phyloP scores from a whole-genome alignment of 2,888 invertebrate genomes.

The Sipha maydis region DNA sequence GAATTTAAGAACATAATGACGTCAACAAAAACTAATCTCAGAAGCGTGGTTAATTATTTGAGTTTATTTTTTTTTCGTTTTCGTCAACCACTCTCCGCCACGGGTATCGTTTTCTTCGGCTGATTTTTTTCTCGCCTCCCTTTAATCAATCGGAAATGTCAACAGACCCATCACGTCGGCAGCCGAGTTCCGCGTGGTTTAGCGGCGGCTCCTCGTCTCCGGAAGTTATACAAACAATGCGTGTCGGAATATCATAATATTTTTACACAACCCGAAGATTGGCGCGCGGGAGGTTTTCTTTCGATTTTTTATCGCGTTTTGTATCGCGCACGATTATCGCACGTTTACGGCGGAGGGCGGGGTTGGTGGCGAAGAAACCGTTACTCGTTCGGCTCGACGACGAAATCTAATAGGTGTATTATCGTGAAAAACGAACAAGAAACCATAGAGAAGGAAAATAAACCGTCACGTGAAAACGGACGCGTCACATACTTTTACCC shows the following conservation, averaged over 20 bases:
- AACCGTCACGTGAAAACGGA: background rate
- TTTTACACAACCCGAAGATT: background rate
- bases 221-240: constrained; percentile 48
- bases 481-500: constrained; percentile 79
- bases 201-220: constrained; percentile 3
- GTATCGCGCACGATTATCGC: background rate
- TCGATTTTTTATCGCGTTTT: background rate
- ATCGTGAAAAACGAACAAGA: background rate
- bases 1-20: constrained; percentile 32
- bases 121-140: background rate
- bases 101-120: constrained; percentile 21
- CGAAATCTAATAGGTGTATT: background rate
- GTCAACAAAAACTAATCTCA: constrained; percentile 21
- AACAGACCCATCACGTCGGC: constrained; percentile 6
- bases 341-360: background rate
- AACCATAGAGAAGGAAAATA: background rate
- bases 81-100: background rate
- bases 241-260: background rate
- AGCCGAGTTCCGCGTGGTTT: constrained; percentile 45
- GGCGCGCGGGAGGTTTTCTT: background rate
- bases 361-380: background rate
- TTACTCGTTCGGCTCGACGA: background rate
- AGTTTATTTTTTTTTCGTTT: constrained; percentile 15
- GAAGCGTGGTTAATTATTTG: constrained; percentile 52
- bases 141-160: constrained; percentile 53